Base-by-base conservation (phyloP, 2,113 vertebrate genomes). In the Cettia cetti region DNA sequence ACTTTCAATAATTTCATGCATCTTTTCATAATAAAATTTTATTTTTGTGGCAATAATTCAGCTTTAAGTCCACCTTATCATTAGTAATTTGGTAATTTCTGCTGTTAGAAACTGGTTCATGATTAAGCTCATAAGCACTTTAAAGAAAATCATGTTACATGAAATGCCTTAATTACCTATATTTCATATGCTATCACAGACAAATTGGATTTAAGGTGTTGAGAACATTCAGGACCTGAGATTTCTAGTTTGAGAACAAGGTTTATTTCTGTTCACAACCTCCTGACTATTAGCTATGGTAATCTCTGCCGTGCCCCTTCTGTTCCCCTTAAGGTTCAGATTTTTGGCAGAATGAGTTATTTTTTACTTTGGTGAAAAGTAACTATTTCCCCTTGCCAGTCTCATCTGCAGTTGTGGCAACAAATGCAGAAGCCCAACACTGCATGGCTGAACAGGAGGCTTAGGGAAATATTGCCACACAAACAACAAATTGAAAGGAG, bases 241-340 rank as follows among this genome's bases (percentile, higher is more conserved):
- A 68, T 17, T 27, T 15, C 8, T 20, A 4, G 11, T 57, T 70
- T 24, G 39, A 47, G 28, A 60, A 26, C 10, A 5, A 53, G 50
- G 26, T 77, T 80, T 53, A 19, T 31, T 79, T 75, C 40, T 60
- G 26, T 21, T 37, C 37, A 7, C 21, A 39, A 28, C 33, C 44
- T 37, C 15, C 53, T 66, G 37, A 49, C 65, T 75, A 18, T 23
- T 42, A 21, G 24, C 26, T 42, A 0, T 15, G 4, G 20, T 50
- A 11, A 30, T 52, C 44, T 69, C n/a, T 2, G 1, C 24, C 0
- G 1, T 9, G 13, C 40, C 26, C 40, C 18, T 33, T 6, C 4
- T 9, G 22, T 28, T 77, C 21, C 42, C 26, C 42, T 6, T 14
- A 13, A 19, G 22, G 5, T 33, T 30, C 33, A 53, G 35, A 17